These are phyloP conservation scores for Parapsyche elsis DNA, from an alignment of 1,140 invertebrate genomes.

Conservation along the genomic window DNA sequence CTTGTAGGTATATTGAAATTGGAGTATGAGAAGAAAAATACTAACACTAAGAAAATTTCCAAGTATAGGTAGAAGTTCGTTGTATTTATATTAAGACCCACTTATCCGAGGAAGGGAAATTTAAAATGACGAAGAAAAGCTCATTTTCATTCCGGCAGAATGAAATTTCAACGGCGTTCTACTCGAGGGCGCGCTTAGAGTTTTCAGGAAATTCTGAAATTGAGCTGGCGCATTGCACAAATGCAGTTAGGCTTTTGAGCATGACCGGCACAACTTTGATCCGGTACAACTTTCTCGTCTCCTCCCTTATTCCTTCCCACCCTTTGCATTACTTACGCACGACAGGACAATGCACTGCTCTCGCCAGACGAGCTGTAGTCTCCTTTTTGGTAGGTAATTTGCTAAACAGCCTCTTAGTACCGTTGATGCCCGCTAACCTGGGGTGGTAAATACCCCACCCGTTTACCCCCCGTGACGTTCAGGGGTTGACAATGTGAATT, in stretches of 20 bases:
- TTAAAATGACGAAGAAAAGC: not conserved
- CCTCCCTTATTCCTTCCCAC: not conserved
- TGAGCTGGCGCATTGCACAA: not conserved
- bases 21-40: no score
- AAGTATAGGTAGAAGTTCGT: no score
- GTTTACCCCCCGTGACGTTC: not conserved
- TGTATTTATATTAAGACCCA: no score
- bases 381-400: conserved; percentile 49
- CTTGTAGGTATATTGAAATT: no score
- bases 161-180: not conserved
- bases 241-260: conserved; percentile 10
- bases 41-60: no score
- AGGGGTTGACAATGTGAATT: not conserved
- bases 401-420: conserved; percentile 52
- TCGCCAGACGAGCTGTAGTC: not conserved
- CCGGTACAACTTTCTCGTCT: not conserved
- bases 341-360: not conserved
- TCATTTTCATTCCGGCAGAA: not conserved
- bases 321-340: not conserved
- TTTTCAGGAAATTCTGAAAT: not conserved
- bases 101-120: not conserved
- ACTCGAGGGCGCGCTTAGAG: not conserved
- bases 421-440: conserved; percentile 25
- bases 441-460: not conserved
- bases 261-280: not conserved